Base-by-base conservation (phyloP, 1,140 invertebrate genomes). In the Cotesia typhae region DNA sequence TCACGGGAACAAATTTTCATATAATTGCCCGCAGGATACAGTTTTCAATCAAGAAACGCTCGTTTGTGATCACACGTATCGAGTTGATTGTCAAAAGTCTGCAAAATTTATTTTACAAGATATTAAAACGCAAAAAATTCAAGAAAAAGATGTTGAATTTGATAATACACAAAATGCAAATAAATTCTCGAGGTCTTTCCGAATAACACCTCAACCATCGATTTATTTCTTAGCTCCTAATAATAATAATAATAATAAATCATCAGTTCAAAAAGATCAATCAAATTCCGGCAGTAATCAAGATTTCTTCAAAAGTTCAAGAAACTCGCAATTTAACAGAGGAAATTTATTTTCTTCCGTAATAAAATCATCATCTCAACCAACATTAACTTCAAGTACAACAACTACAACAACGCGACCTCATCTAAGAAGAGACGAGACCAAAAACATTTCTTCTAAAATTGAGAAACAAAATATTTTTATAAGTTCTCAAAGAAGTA, bases 41-140 rank as follows among this genome's bases (percentile, higher is more conserved):
- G 80, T 87, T 6, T 89, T 89, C 76, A 88, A 87, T 38, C 88
- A 89, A 66, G 83, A 85, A n/a, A 83, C 86, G 4, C 77, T 88
- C 70, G 83, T 88, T 36, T 89, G 88, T 53, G 88, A 89, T 72
- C 87, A 89, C 75, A 87, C 85, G 41, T 85, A 87, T 68, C 85
- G 86, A 38, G 88, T 89, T 2, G 81, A 88, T 36, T 89, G 88
- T 59, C 20, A 51, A 61, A 38, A 63, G 53, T 10, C 61, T 7
- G 63, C 47, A 20, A 6, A 60, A 61, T 57, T 71, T 10, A 59
- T 66, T 59, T 0, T 41, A 60, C 20, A 69, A 41, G 51, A 57
- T 14, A 0, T 37, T 10, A 38, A 52, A 35, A 66, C 7, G 10
- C 17, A 14, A 67, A 9, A 28, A 12, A 52, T 53, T 12, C 10